phyloP scores from a whole-genome alignment of 2,797 vertebrate genomes.

The Pempheris klunzingeri region DNA sequence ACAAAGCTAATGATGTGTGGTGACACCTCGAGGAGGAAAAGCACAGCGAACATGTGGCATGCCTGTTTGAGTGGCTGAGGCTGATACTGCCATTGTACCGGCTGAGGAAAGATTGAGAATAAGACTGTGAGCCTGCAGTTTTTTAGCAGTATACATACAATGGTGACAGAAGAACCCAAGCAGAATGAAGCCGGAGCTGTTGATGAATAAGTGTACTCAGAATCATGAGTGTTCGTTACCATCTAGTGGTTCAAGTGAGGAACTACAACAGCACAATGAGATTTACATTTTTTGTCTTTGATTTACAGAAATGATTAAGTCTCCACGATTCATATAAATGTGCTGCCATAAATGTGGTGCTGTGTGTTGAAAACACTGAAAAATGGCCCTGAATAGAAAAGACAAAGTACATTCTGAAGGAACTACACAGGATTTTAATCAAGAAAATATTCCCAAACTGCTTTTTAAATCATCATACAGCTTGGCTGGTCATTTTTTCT shows the following conservation, averaged over 20 bases:
- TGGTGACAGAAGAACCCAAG: background rate
- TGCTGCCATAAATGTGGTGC: background rate
- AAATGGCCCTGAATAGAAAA: background rate
- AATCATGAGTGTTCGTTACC: background rate
- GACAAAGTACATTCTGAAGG: background rate
- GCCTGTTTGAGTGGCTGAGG: background rate
- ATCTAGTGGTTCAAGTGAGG: background rate
- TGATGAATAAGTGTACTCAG: no score
- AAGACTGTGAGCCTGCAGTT: background rate
- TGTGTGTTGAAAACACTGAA: background rate
- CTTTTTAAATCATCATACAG: background rate
- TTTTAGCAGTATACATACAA: background rate
- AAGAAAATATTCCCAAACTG: background rate
- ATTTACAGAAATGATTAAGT: background rate
- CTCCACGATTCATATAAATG: background rate
- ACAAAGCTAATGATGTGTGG: slow-evolving; percentile 31
- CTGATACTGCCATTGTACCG: background rate
- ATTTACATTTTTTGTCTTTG: background rate
- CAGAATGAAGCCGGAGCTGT: background rate
- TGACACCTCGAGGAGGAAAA: background rate
- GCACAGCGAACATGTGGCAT: no score
- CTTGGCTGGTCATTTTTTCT: background rate
- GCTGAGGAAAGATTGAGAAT: background rate
- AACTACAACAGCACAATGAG: background rate
- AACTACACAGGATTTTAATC: background rate